These are phyloP conservation scores for Laupala kohalensis DNA, from an alignment of 1,140 invertebrate genomes.

Conservation along the genomic window DNA sequence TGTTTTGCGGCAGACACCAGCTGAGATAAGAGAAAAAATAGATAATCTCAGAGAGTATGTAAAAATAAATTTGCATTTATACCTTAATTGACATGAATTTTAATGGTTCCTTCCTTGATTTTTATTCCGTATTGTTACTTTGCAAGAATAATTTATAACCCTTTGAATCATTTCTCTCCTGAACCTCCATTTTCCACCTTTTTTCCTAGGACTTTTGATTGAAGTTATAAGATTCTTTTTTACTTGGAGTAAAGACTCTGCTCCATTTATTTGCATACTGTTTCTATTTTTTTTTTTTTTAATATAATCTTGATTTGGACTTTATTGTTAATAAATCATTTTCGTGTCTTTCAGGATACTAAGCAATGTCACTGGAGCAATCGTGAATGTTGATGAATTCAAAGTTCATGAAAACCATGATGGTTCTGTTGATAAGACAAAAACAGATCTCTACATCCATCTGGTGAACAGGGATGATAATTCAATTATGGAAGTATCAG, in stretches of 20 bases:
- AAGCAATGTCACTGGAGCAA: constrained; percentile 72
- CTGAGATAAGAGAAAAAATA: constrained; percentile 67
- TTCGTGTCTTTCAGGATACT: constrained; percentile 41
- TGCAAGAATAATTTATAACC: too few relatives aligned
- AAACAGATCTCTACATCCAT: constrained; percentile 88
- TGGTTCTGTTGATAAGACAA: constrained; percentile 84
- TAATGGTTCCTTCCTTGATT: neutral
- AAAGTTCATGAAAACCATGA: constrained; percentile 84
- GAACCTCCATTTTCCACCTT: too few relatives aligned
- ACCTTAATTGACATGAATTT: too few relatives aligned
- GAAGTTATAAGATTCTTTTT: too few relatives aligned
- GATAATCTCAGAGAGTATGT: constrained; percentile 66
- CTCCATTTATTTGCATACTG: too few relatives aligned
- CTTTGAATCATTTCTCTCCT: too few relatives aligned
- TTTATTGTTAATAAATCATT: constrained; percentile 8
- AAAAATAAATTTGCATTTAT: too few relatives aligned
- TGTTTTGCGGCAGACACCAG: constrained; percentile 76
- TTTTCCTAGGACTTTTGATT: too few relatives aligned
- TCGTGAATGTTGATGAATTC: constrained; percentile 88
- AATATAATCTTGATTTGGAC: neutral
- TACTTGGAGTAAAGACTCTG: too few relatives aligned
- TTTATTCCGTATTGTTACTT: too few relatives aligned
- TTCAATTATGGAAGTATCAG: constrained; percentile 75
- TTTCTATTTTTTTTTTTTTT: too few relatives aligned
- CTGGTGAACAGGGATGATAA: constrained; percentile 80